A percentile compares a stretch with the other conserved stretches of the same genome.
phyloP scores from a whole-genome alignment of 1,140 invertebrate genomes.

The Drosophila arizonae region DNA sequence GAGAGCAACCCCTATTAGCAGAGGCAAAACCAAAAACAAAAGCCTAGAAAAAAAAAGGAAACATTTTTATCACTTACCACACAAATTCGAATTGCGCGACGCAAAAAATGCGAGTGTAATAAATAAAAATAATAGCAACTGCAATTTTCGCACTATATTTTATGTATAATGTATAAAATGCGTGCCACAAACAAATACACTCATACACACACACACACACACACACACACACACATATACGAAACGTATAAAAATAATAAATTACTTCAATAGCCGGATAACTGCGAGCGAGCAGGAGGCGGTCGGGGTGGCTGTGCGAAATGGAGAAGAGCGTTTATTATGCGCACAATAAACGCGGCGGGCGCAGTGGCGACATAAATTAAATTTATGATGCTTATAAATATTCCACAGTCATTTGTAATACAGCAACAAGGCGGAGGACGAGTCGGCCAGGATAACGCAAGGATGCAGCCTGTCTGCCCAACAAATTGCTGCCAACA shows the following conservation, averaged over 20 bases:
- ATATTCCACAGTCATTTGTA: constrained; percentile 76
- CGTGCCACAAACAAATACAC: constrained; percentile 40
- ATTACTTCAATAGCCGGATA: constrained; percentile 68
- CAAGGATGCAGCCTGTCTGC: constrained; percentile 71
- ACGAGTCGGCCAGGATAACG: constrained; percentile 65
- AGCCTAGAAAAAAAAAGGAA: background rate
- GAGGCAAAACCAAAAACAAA: constrained; percentile 20
- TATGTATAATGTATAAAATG: constrained; percentile 57
- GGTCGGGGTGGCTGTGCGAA: constrained; percentile 44
- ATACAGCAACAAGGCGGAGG: constrained; percentile 56
- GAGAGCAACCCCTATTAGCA: constrained; percentile 33
- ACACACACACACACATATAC: constrained; percentile 23
- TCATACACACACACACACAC: constrained; percentile 18
- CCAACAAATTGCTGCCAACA: constrained; percentile 67
- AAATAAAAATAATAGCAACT: constrained; percentile 65
- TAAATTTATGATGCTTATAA: constrained; percentile 73
- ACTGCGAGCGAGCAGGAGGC: constrained; percentile 14
- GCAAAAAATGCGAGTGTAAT: constrained; percentile 41
- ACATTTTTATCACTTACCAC: constrained; percentile 61
- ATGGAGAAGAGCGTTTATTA: constrained; percentile 67
- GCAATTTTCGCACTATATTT: constrained; percentile 60
- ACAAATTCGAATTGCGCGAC: constrained; percentile 36
- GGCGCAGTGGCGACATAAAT: constrained; percentile 71
- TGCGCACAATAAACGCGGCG: constrained; percentile 79
- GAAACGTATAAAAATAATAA: constrained; percentile 80